Conservation (phyloP, 1,140 invertebrate species). For the Tetramorium simillimum region DNA sequence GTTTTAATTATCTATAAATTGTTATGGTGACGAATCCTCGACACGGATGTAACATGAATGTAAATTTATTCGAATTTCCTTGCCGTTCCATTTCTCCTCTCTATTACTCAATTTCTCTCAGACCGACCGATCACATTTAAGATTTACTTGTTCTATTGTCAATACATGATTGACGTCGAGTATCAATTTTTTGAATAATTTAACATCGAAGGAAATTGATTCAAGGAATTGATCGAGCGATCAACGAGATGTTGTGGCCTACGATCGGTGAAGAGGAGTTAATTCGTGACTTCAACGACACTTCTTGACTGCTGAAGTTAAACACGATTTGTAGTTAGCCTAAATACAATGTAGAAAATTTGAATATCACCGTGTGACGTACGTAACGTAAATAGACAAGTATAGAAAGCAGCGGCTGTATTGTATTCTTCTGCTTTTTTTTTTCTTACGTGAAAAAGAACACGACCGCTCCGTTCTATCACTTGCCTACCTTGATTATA, state of each 20-base stretch:
- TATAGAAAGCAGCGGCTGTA: not conserved
- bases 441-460: not conserved
- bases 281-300: slow-evolving; percentile 42
- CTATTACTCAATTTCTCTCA: slow-evolving; percentile 11
- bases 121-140: slow-evolving; percentile 40
- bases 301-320: slow-evolving; percentile 48
- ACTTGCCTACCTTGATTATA: slow-evolving; percentile 26
- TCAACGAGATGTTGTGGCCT: slow-evolving; percentile 29
- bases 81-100: slow-evolving; percentile 19
- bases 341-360: slow-evolving; percentile 54
- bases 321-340: slow-evolving; percentile 42
- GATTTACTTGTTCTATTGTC: slow-evolving; percentile 16
- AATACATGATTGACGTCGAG: not conserved
- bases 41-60: not conserved
- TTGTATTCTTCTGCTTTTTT: not conserved
- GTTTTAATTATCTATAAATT: not conserved
- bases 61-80: not conserved
- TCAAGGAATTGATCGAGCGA: slow-evolving; percentile 12
- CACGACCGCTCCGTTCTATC: not conserved
- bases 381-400: slow-evolving; percentile 11
- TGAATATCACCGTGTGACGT: slow-evolving; percentile 26
- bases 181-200: not conserved
- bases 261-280: slow-evolving; percentile 52
- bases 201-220: slow-evolving; percentile 9
- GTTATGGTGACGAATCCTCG: not conserved